These are phyloP conservation scores for Cephonodes hylas DNA, from an alignment of 2,888 invertebrate genomes.

Conservation along the genomic window DNA sequence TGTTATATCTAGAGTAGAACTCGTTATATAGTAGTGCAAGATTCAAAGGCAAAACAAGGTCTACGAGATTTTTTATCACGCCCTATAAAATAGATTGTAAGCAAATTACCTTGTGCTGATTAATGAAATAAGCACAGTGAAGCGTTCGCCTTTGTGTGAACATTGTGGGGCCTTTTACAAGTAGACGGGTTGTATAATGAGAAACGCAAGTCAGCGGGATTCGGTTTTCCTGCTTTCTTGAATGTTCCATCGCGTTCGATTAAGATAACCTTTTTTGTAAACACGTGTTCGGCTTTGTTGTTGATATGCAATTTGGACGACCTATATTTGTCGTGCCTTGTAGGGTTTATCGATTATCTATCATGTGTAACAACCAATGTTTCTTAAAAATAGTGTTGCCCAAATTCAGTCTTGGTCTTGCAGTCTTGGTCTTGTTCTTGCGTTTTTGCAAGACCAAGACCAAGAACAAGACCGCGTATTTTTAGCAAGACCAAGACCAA, in stretches of 20 bases:
- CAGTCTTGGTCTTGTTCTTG: too few relatives aligned
- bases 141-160: conserved; percentile 32
- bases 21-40: too few relatives aligned
- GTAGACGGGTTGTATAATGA: conserved; percentile 41
- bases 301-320: neutral
- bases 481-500: too few relatives aligned
- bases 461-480: too few relatives aligned
- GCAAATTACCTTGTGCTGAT: conserved; percentile 43
- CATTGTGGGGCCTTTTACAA: conserved; percentile 48
- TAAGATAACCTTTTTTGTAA: conserved; percentile 28
- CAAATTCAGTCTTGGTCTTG: too few relatives aligned
- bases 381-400: too few relatives aligned
- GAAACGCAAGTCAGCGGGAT: conserved; percentile 41
- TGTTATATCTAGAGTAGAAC: too few relatives aligned
- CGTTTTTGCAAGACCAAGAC: too few relatives aligned
- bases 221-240: conserved; percentile 29
- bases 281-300: neutral
- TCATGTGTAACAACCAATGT: too few relatives aligned
- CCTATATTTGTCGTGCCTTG: neutral
- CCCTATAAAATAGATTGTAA: conserved; percentile 20
- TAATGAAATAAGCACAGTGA: conserved; percentile 40
- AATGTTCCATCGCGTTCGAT: conserved; percentile 31
- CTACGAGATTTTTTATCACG: neutral
- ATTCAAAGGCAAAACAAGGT: too few relatives aligned
- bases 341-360: neutral